phyloP scores from a whole-genome alignment of 2,797 vertebrate genomes.

The Syngnathus acus region DNA sequence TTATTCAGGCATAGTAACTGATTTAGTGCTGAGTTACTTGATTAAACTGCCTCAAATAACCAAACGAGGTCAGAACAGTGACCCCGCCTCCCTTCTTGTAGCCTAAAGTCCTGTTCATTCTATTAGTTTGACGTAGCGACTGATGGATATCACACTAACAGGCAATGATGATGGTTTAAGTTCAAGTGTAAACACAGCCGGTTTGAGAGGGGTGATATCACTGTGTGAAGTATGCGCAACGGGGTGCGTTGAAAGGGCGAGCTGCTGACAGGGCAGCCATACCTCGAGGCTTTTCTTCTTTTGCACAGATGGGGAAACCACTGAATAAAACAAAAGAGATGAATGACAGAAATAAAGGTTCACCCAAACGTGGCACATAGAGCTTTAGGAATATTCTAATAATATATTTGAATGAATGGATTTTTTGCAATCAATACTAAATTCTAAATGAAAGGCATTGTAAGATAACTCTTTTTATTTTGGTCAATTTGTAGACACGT shows the following conservation, averaged over 20 bases:
- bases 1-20: background rate
- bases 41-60: conserved; percentile 18
- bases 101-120: background rate
- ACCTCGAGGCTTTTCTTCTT: background rate
- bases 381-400: too few species aligned
- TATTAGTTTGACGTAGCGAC: conserved; percentile 11
- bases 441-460: background rate
- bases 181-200: conserved; percentile 18
- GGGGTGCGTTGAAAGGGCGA: conserved; percentile 25
- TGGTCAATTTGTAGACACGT: background rate
- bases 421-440: too few species aligned
- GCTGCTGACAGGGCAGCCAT: conserved; percentile 12
- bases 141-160: conserved; percentile 3
- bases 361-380: background rate
- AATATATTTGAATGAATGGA: too few species aligned
- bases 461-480: background rate
- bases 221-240: conserved; percentile 18
- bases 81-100: background rate
- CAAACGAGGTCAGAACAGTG: conserved; percentile 3
- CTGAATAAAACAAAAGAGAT: background rate
- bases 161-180: conserved; percentile 13
- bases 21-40: background rate
- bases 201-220: conserved; percentile 19
- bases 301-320: background rate
- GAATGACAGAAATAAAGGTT: conserved; percentile 1